phyloP scores from a whole-genome alignment of 2,113 vertebrate genomes.

The Caranx ignobilis region DNA sequence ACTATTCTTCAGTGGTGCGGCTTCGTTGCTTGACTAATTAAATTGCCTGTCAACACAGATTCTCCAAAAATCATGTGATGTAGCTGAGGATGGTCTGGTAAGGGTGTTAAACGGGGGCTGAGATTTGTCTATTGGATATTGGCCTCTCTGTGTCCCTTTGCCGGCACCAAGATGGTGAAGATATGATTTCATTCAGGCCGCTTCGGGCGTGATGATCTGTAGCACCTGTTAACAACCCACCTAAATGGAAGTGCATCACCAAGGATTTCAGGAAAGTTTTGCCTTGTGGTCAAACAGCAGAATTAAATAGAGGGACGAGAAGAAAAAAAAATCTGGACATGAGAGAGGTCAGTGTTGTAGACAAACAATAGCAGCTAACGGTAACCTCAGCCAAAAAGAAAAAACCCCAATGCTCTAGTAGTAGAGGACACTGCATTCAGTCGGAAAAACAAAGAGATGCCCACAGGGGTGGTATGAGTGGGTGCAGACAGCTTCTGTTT shows the following conservation, averaged over 20 bases:
- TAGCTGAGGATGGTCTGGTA: background rate
- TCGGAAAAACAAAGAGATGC: conserved; percentile 35
- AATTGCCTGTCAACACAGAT: conserved; percentile 45
- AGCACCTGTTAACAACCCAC: background rate
- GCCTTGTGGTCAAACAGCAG: background rate
- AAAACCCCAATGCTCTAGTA: conserved; percentile 20
- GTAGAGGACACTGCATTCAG: conserved; percentile 29
- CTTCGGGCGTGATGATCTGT: background rate
- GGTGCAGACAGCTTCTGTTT: conserved; percentile 64
- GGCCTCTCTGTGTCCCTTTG: background rate
- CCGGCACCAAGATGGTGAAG: background rate
- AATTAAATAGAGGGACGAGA: background rate
- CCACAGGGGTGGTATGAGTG: conserved; percentile 34
- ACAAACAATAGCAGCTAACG: conserved; percentile 20
- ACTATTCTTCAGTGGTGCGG: conserved; percentile 9
- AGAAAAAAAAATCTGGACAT: background rate
- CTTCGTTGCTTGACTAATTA: conserved; percentile 40
- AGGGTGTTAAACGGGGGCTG: background rate
- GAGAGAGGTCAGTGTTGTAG: background rate
- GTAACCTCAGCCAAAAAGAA: background rate
- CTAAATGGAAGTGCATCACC: background rate
- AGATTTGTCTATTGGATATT: conserved; percentile 8
- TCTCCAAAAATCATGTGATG: background rate
- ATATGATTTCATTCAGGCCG: background rate
- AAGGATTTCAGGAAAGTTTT: background rate